Evolutionary conservation across 2,797 vertebrate species (phyloP).

Genomic region (Paguma larvata): DNA sequence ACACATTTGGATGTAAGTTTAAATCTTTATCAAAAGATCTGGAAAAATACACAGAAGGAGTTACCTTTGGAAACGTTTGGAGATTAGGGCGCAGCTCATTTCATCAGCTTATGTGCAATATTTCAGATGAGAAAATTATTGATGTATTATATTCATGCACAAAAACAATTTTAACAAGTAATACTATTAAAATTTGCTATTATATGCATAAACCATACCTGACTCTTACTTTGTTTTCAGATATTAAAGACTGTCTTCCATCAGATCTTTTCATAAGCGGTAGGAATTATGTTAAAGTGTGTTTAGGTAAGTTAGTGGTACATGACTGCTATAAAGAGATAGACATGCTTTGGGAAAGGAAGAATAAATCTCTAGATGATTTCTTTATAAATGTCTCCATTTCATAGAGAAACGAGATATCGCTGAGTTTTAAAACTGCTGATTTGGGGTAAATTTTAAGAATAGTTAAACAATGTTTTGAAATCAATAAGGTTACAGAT

Average conservation of each 20-base stretch:
- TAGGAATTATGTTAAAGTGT: neutral
- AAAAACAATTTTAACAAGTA: slow-evolving; percentile 39
- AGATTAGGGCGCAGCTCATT: too few relatives aligned
- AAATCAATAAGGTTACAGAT: neutral
- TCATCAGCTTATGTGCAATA: neutral
- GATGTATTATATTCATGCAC: neutral
- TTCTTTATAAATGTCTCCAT: neutral
- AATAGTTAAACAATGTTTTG: neutral
- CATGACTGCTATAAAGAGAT: neutral
- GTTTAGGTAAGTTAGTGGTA: neutral
- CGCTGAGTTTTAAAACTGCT: neutral
- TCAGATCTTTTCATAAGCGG: neutral
- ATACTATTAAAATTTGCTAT: neutral
- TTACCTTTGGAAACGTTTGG: neutral
- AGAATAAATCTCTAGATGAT: neutral
- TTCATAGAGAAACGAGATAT: neutral
- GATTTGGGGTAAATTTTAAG: slow-evolving; percentile 17
- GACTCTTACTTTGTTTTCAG: neutral
- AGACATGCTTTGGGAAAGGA: neutral
- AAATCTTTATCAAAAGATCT: neutral
- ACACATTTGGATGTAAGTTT: neutral
- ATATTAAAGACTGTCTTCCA: slow-evolving; percentile 25
- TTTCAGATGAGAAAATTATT: neutral
- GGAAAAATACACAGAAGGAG: neutral
- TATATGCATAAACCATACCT: neutral